Conservation (phyloP, 2,113 vertebrate species). For the Ophthalmolycus amberensis region DNA sequence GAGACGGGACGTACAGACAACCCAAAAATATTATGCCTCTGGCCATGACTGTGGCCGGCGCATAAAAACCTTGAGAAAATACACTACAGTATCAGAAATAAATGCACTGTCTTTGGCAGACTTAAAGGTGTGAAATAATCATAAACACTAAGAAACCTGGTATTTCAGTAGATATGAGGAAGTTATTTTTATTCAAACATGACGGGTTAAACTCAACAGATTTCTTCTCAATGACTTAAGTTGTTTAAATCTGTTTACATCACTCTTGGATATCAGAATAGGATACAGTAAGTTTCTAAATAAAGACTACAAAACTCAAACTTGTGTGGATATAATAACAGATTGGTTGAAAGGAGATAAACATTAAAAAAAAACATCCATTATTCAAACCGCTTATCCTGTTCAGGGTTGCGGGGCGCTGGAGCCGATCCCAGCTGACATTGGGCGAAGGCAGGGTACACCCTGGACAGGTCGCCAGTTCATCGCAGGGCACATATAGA, state of each 20-base stretch:
- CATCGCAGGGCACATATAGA: too few species aligned
- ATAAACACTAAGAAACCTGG: background rate
- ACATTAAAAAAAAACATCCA: too few species aligned
- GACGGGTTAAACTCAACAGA: background rate
- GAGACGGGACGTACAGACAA: too few species aligned
- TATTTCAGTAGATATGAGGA: background rate
- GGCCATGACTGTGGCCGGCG: too few species aligned
- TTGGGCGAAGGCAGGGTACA: too few species aligned
- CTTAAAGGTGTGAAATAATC: background rate
- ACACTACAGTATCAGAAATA: background rate
- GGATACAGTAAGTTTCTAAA: background rate
- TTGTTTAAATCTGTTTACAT: conserved; percentile 1
- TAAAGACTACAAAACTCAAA: background rate
- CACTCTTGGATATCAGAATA: background rate
- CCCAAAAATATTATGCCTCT: too few species aligned
- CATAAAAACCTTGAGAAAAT: background rate
- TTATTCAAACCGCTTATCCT: too few species aligned
- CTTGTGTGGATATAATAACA: background rate
- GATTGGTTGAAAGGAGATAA: background rate
- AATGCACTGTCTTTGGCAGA: background rate
- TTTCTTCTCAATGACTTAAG: background rate
- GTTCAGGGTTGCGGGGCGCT: too few species aligned
- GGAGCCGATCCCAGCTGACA: too few species aligned
- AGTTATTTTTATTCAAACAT: background rate
- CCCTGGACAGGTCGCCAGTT: too few species aligned